Evolutionary conservation across 2,797 vertebrate genomes (phyloP).

Genomic region (Bufotes viridis): DNA sequence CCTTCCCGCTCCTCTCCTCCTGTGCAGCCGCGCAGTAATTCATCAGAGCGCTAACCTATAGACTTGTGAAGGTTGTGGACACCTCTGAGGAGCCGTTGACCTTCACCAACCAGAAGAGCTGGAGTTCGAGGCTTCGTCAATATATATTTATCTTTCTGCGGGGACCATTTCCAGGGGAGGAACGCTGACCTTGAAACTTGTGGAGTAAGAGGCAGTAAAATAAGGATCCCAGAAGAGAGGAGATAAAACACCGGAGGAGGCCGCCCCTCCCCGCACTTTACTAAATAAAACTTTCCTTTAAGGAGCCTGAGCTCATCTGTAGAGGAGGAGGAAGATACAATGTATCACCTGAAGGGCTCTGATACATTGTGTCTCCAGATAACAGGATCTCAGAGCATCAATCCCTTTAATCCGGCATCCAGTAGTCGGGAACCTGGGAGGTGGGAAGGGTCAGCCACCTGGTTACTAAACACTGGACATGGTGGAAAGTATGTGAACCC

Average conservation of each 20-base stretch:
- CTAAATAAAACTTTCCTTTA: slow-evolving; percentile 51
- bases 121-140: slow-evolving; percentile 75
- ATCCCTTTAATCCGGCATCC: too few relatives aligned
- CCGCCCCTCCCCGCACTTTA: slow-evolving; percentile 23
- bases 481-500: too few relatives aligned
- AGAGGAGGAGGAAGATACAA: neutral
- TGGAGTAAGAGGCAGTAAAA: slow-evolving; percentile 70
- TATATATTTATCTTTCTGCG: slow-evolving; percentile 81
- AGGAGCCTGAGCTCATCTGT: neutral
- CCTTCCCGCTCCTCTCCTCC: slow-evolving; percentile 37
- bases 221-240: slow-evolving; percentile 76
- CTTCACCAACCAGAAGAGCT: slow-evolving; percentile 76
- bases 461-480: too few relatives aligned
- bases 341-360: neutral
- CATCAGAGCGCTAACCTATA: slow-evolving; percentile 78
- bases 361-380: neutral
- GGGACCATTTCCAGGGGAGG: slow-evolving; percentile 76
- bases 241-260: slow-evolving; percentile 67
- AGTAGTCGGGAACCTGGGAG: too few relatives aligned
- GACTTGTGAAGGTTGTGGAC: slow-evolving; percentile 76
- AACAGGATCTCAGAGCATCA: neutral
- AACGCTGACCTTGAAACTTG: slow-evolving; percentile 79
- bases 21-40: slow-evolving; percentile 70
- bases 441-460: too few relatives aligned
- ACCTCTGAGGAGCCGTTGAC: slow-evolving; percentile 78